These are phyloP conservation scores for Acanthochromis polyacanthus DNA, from an alignment of 2,113 vertebrate species.

Conservation along the genomic window DNA sequence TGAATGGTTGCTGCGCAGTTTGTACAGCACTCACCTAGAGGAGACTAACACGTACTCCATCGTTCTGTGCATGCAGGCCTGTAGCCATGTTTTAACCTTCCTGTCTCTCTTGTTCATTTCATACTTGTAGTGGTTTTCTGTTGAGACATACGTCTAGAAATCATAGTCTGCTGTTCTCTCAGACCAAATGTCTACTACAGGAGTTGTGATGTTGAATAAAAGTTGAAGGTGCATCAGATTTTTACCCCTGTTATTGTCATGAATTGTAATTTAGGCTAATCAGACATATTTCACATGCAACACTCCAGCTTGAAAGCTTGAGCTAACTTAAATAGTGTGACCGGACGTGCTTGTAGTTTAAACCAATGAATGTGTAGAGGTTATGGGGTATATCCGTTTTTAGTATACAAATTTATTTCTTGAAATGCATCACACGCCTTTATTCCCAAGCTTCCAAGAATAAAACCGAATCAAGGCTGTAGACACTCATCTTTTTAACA, in stretches of 20 bases:
- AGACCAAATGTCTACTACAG: conserved; percentile 79
- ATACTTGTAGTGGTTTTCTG: conserved; percentile 79
- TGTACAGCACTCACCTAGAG: conserved; percentile 73
- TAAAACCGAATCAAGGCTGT: neutral
- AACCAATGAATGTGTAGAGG: neutral
- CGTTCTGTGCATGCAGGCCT: conserved; percentile 82
- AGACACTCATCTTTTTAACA: too few relatives aligned
- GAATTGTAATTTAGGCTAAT: conserved; percentile 56
- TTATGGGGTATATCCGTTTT: neutral
- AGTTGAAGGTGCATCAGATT: conserved; percentile 80
- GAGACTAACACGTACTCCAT: conserved; percentile 67
- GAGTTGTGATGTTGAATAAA: conserved; percentile 84
- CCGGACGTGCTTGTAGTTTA: too few relatives aligned
- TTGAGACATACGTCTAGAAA: conserved; percentile 73
- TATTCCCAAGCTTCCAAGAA: neutral
- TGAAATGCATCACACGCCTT: neutral
- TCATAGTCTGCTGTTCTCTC: conserved; percentile 77
- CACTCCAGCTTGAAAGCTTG: neutral
- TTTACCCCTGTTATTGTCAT: conserved; percentile 69
- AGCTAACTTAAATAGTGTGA: too few relatives aligned
- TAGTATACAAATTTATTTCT: too few relatives aligned
- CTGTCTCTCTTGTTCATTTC: conserved; percentile 77
- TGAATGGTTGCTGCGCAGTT: conserved; percentile 62
- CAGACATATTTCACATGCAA: conserved; percentile 37
- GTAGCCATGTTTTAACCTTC: conserved; percentile 78